Evolutionary conservation across 2,888 invertebrate species (phyloP), one percentile per base, ranked within the genome.

Genomic region (Molorchus minor): DNA sequence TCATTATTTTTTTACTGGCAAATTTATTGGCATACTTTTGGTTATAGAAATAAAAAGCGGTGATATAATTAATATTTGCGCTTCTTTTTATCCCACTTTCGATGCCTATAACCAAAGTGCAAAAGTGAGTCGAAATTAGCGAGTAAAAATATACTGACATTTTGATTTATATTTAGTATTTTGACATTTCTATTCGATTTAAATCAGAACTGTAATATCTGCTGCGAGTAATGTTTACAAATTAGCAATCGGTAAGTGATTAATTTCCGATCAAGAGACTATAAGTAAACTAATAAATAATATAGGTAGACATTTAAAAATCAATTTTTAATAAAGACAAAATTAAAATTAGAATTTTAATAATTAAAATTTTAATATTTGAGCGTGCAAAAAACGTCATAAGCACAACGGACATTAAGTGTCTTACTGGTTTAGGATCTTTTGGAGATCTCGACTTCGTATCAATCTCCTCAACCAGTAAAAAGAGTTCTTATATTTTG

Each of bases 351-450:
- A 13, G 35, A 35, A 4, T n/a, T n/a, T n/a, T 15, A 12, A 35
- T 35, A 13, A 35, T 12, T 35, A 35, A 35, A 35, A 35, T 35
- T 35, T 35, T 3, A 35, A 3, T 35, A 35, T 35, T 35, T 35
- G 35, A 49, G 36, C 25, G 5, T 35, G 35, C 35, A 35, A 35
- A n/a, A 10, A n/a, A 35, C 35, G 35, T 35, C 35, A 10, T 35
- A 35, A 35, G 35, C n/a, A 35, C 35, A n/a, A 12, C 35, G 35
- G 35, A n/a, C 35, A 35, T 35, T n/a, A 35, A n/a, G 35, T 35
- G 35, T n/a, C 35, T 35, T 7, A 10, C 35, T 35, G 35, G 35
- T 35, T 35, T 35, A 8, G 35, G 35, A 35, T 35, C 3, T 35
- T 35, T 4, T 35, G 35, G n/a, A 35, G n/a, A 35, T 12, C 4